These are phyloP conservation scores for Patella ulyssiponensis DNA, from an alignment of 2,888 invertebrate species.

Conservation along the genomic window DNA sequence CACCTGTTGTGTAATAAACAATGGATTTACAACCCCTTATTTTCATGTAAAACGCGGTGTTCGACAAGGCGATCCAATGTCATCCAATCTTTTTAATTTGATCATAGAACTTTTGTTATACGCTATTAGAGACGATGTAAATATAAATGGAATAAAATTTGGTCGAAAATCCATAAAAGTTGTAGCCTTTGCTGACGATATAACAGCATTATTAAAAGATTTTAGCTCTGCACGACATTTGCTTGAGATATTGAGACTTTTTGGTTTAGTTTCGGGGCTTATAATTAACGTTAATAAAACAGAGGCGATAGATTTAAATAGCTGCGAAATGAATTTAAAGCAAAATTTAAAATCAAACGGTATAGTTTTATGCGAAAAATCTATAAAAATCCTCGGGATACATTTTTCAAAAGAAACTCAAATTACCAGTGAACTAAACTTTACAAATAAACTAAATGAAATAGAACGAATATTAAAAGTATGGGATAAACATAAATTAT, in stretches of 20 bases:
- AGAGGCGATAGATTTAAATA: slow-evolving; percentile 1
- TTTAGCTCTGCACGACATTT: slow-evolving; percentile 1
- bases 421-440: neutral
- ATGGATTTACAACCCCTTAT: neutral
- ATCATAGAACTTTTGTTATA: neutral
- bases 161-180: neutral
- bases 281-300: slow-evolving; percentile 6
- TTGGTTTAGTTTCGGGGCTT: neutral
- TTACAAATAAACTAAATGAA: neutral
- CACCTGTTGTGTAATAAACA: neutral
- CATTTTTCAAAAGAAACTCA: neutral
- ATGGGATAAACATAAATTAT: neutral
- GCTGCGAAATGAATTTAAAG: neutral
- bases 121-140: neutral
- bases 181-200: slow-evolving; percentile 1
- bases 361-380: neutral
- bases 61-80: neutral
- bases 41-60: neutral
- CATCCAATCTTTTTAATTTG: neutral
- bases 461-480: neutral
- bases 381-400: neutral
- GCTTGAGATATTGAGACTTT: neutral
- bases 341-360: neutral
- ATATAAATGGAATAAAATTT: slow-evolving; percentile 4
- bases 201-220: neutral